phyloP scores from a whole-genome alignment of 2,113 vertebrate genomes.

The Rhinoptilus africanus region DNA sequence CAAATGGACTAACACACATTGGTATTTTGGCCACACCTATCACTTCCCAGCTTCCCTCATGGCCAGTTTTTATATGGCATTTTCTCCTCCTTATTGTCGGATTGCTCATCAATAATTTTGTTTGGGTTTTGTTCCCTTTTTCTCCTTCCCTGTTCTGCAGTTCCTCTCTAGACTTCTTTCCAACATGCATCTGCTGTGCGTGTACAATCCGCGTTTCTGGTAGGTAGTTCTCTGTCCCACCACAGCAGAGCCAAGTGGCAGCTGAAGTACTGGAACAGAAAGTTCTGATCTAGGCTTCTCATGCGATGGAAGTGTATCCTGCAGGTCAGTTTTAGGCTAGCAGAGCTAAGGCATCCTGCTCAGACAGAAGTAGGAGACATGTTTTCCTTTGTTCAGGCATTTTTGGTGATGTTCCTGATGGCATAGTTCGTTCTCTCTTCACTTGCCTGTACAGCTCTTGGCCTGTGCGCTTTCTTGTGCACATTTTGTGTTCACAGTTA shows the following conservation, averaged over 20 bases:
- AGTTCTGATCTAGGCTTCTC: neutral
- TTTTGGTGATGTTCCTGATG: neutral
- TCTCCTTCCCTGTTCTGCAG: neutral
- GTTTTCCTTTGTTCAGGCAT: neutral
- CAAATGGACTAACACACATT: neutral
- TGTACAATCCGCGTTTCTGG: fast-evolving
- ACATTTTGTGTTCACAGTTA: neutral
- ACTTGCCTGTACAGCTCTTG: neutral
- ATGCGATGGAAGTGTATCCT: neutral
- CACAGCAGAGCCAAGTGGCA: neutral
- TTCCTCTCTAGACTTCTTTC: neutral
- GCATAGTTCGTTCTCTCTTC: neutral
- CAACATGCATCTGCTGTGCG: neutral
- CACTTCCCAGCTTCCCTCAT: neutral
- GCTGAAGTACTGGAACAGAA: neutral
- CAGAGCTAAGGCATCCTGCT: neutral
- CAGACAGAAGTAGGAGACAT: neutral
- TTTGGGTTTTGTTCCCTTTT: neutral
- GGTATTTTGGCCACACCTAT: neutral
- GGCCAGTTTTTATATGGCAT: neutral
- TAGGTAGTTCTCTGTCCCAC: neutral
- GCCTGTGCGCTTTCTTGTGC: neutral
- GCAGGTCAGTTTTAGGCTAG: neutral
- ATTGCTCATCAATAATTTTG: neutral
- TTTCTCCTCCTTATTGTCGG: neutral